phyloP scores from a whole-genome alignment of 2,113 vertebrate genomes.

The Chionis minor region DNA sequence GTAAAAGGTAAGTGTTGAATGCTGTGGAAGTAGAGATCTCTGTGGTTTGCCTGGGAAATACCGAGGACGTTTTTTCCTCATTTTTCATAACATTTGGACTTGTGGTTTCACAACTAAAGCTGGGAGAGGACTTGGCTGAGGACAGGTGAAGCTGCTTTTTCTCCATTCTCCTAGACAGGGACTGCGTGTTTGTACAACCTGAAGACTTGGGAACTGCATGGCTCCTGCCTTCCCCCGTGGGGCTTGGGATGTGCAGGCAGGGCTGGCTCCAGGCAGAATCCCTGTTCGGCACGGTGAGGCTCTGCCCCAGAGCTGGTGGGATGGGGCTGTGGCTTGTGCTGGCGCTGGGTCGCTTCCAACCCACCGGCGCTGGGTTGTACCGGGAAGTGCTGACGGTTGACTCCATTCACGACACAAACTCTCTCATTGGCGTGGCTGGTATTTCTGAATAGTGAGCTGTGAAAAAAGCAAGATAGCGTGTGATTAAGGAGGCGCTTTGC shows the following conservation, averaged over 20 bases:
- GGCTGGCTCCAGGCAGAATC: background rate
- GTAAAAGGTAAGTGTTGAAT: background rate
- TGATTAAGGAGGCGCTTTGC: slow-evolving; percentile 41
- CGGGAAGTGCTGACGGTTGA: background rate
- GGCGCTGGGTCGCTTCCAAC: rapidly evolving
- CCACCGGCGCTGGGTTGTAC: too few species aligned
- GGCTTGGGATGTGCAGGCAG: background rate
- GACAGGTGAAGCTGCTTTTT: background rate
- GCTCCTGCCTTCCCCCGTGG: background rate
- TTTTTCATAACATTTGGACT: background rate
- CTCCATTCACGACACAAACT: background rate
- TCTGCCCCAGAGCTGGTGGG: background rate
- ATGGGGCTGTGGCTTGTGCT: rapidly evolving
- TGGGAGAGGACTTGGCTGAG: background rate
- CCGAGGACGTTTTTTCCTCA: background rate
- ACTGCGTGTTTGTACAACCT: background rate
- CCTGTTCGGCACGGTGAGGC: rapidly evolving
- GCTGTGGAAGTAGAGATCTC: background rate
- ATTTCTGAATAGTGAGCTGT: background rate
- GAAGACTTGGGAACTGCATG: background rate
- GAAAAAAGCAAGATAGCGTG: background rate
- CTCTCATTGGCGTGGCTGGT: rapidly evolving
- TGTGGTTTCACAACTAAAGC: background rate
- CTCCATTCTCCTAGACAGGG: background rate
- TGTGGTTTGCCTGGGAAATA: background rate